phyloP scores from a whole-genome alignment of 2,113 vertebrate species.

The Monarcha castaneiventris region DNA sequence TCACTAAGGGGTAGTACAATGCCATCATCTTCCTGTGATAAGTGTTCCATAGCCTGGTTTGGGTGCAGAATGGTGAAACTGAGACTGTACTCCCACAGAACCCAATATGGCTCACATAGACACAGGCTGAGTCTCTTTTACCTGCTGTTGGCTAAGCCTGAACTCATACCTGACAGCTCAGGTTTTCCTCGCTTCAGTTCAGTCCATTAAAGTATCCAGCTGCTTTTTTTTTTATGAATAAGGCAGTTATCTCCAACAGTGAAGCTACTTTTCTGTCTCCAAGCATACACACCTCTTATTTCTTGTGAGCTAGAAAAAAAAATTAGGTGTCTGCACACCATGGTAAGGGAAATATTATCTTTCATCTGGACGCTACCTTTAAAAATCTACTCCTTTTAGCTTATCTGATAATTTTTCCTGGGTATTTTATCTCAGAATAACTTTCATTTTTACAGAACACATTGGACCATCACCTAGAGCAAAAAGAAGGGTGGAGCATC shows the following conservation, averaged over 20 bases:
- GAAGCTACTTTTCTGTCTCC: not conserved
- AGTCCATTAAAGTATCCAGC: not conserved
- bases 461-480: not conserved
- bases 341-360: not conserved
- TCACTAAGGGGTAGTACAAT: not conserved
- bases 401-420: not conserved
- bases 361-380: not conserved
- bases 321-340: not conserved
- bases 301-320: not conserved
- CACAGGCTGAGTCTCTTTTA: not conserved
- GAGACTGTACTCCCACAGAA: not conserved
- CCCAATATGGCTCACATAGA: fast-evolving
- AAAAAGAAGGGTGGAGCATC: not conserved
- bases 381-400: not conserved
- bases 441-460: not conserved
- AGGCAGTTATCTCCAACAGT: not conserved
- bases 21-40: not conserved
- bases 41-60: not conserved
- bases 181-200: not conserved
- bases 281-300: not conserved
- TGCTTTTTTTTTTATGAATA: not conserved
- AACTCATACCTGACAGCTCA: not conserved
- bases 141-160: not conserved
- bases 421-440: not conserved
- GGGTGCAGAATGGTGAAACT: not conserved